Conservation (phyloP, 2,888 invertebrate genomes). For the Pelosia muscerda region DNA sequence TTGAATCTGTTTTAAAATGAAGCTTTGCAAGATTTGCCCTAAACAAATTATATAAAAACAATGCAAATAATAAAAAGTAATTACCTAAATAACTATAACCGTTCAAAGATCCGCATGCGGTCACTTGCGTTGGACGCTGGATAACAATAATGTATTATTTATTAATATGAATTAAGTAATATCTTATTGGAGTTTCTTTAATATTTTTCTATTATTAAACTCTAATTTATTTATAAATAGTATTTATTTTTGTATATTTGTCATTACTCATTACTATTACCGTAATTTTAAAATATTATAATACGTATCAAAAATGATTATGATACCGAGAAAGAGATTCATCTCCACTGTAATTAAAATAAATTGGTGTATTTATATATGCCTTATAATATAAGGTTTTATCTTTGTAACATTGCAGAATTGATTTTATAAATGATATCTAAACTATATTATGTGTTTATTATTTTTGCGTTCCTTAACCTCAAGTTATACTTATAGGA, state of each 20-base stretch:
- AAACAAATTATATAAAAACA: no score
- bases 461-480: not conserved
- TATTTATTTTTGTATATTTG: not conserved
- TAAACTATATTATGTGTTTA: not conserved
- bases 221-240: not conserved
- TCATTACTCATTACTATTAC: not conserved
- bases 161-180: not conserved
- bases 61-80: no score
- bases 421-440: not conserved
- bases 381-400: not conserved
- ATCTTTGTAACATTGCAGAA: not conserved
- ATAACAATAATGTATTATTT: not conserved
- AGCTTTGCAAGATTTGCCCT: no score
- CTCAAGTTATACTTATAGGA: not conserved
- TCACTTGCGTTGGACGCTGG: no score
- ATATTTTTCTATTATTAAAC: not conserved
- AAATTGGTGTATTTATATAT: not conserved
- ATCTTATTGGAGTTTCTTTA: not conserved
- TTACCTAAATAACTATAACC: no score
- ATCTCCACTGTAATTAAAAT: conserved; percentile 6
- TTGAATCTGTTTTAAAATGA: no score
- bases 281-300: not conserved
- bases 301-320: not conserved
- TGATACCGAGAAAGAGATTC: conserved; percentile 4
- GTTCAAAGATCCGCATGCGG: no score